Percentiles rank a stretch among this genome's conserved stretches.
Evolutionary conservation across 2,797 vertebrate species (phyloP).

Genomic region (Sebastes kiyomatsui): DNA sequence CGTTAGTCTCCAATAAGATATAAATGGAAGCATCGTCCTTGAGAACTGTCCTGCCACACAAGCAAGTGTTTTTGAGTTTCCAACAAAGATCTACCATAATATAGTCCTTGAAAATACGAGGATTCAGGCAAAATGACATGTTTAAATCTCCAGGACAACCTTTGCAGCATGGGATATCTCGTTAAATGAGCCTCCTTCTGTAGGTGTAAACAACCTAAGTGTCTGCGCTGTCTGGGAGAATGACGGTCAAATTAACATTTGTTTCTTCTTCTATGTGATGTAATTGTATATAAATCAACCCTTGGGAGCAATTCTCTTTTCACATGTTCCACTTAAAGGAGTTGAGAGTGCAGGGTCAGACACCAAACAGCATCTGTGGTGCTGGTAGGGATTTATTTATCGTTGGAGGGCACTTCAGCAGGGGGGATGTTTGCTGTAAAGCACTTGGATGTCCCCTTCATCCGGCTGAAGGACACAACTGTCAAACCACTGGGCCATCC

Average conservation of each 20-base stretch:
- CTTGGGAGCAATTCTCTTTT: background rate
- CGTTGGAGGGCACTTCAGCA: constrained; percentile 1
- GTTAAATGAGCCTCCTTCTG: background rate
- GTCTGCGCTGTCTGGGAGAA: background rate
- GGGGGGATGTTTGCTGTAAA: constrained; percentile 1
- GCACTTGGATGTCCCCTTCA: background rate
- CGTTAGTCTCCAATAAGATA: constrained; percentile 33
- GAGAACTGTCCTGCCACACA: background rate
- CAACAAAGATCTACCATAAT: background rate
- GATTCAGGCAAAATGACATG: background rate
- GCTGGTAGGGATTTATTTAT: background rate
- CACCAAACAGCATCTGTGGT: constrained; percentile 6
- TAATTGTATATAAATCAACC: constrained; percentile 1
- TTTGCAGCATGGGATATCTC: background rate
- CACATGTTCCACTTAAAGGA: background rate
- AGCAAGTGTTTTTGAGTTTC: background rate
- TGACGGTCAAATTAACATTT: constrained; percentile 10
- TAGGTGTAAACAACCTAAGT: background rate
- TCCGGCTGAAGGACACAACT: background rate
- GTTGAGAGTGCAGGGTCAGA: background rate
- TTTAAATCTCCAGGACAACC: background rate
- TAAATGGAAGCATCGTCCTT: background rate
- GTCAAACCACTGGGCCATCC: background rate
- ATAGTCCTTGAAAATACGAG: background rate
- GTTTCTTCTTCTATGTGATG: background rate